Evolutionary conservation across 2,888 invertebrate genomes (phyloP).

Genomic region (Anoncus sp.): DNA sequence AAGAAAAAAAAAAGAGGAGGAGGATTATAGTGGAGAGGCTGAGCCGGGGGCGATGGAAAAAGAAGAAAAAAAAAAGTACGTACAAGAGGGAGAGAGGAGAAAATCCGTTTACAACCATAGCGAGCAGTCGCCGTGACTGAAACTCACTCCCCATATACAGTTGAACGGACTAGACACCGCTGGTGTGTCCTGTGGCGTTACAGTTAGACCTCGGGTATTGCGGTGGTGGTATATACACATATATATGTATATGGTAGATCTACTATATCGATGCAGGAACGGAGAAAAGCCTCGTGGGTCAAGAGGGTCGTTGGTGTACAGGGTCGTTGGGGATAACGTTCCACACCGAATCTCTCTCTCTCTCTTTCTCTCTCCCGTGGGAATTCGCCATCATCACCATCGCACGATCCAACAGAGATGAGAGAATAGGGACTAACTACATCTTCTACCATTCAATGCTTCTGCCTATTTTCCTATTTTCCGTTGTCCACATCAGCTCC

Average conservation of each 20-base stretch:
- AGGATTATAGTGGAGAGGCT: not conserved
- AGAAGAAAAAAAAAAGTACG: constrained; percentile 7
- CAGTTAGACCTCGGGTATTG: constrained; percentile 44
- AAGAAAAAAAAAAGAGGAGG: constrained; percentile 28
- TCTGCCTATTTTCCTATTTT: constrained; percentile 14
- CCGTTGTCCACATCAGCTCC: constrained; percentile 9
- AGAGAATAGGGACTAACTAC: constrained; percentile 31
- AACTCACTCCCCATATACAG: constrained; percentile 47
- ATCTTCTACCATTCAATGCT: constrained; percentile 39
- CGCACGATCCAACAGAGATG: constrained; percentile 28
- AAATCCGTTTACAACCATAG: constrained; percentile 60
- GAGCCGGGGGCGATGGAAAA: constrained; percentile 5
- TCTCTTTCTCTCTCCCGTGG: constrained; percentile 74
- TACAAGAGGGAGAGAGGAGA: constrained; percentile 14
- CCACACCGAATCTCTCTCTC: constrained; percentile 70
- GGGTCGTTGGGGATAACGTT: constrained; percentile 76
- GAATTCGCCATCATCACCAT: constrained; percentile 67
- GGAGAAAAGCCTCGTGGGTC: constrained; percentile 65
- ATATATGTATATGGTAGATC: constrained; percentile 1
- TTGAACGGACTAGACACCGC: constrained; percentile 44
- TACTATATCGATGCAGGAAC: constrained; percentile 37
- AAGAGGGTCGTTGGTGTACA: constrained; percentile 68
- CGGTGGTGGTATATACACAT: constrained; percentile 28
- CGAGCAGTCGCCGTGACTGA: constrained; percentile 45
- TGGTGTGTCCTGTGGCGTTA: constrained; percentile 51